phyloP scores from a whole-genome alignment of 2,113 vertebrate genomes.

The Phycodurus eques region DNA sequence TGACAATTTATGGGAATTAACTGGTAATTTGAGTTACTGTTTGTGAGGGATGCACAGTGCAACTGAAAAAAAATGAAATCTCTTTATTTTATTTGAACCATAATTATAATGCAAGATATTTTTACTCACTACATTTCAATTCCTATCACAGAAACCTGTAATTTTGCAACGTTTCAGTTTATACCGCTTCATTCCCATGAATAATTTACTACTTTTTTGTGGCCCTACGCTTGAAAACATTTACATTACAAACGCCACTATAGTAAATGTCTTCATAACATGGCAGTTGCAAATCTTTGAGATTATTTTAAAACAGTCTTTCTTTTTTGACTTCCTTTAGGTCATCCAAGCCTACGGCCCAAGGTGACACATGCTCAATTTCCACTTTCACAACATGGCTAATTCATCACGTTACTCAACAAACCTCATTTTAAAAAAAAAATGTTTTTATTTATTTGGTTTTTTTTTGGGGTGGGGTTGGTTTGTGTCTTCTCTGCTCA shows the following conservation, averaged over 20 bases:
- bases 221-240: too few relatives aligned
- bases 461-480: background rate
- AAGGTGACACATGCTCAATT: constrained; percentile 57
- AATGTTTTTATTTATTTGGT: background rate
- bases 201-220: background rate
- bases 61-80: too few relatives aligned
- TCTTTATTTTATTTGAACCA: too few relatives aligned
- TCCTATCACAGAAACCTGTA: too few relatives aligned
- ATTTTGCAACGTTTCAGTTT: background rate
- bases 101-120: too few relatives aligned
- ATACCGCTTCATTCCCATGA: background rate
- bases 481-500: constrained; percentile 25
- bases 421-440: background rate
- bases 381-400: background rate
- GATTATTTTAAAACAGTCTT: background rate
- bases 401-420: background rate
- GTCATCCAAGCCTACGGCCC: constrained; percentile 53
- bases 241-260: too few relatives aligned
- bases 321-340: constrained; percentile 40
- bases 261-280: background rate
- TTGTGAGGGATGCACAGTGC: too few relatives aligned
- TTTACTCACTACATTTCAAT: too few relatives aligned
- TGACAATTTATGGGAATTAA: too few relatives aligned
- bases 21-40: too few relatives aligned
- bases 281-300: background rate